Percentiles rank a stretch among this genome's conserved stretches.
Evolutionary conservation across 2,113 vertebrate species (phyloP).

Genomic region (Gobius niger): DNA sequence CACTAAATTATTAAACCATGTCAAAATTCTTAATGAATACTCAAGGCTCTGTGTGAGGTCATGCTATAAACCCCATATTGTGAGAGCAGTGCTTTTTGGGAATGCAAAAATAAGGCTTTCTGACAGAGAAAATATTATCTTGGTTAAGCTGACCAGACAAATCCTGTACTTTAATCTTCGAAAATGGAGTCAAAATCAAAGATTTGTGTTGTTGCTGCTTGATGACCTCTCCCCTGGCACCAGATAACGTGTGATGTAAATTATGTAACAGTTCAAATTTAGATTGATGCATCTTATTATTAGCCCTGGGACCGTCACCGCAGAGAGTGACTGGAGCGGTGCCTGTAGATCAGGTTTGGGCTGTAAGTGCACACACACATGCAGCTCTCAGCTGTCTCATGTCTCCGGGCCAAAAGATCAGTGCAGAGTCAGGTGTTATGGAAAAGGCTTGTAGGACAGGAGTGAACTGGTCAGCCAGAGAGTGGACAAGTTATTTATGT

Average conservation of each 20-base stretch:
- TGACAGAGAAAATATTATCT: not conserved
- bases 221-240: conserved; percentile 35
- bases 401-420: conserved; percentile 41
- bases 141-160: conserved; percentile 10
- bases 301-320: conserved; percentile 60
- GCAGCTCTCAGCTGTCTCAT: conserved; percentile 49
- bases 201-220: conserved; percentile 13
- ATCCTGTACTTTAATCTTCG: not conserved
- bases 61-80: not conserved
- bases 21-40: conserved; percentile 6
- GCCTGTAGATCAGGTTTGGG: conserved; percentile 38
- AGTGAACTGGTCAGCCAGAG: conserved; percentile 32
- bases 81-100: not conserved
- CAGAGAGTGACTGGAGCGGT: conserved; percentile 48
- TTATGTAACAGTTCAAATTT: conserved; percentile 64
- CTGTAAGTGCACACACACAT: not conserved
- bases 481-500: conserved; percentile 19
- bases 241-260: conserved; percentile 41
- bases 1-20: conserved; percentile 9
- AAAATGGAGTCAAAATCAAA: conserved; percentile 18
- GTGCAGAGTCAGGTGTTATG: conserved; percentile 53
- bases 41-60: conserved; percentile 10
- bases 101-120: conserved; percentile 1
- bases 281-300: conserved; percentile 60
- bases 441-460: conserved; percentile 49